Conservation (phyloP, 2,888 invertebrate genomes). For the Cremastinae sp. region DNA sequence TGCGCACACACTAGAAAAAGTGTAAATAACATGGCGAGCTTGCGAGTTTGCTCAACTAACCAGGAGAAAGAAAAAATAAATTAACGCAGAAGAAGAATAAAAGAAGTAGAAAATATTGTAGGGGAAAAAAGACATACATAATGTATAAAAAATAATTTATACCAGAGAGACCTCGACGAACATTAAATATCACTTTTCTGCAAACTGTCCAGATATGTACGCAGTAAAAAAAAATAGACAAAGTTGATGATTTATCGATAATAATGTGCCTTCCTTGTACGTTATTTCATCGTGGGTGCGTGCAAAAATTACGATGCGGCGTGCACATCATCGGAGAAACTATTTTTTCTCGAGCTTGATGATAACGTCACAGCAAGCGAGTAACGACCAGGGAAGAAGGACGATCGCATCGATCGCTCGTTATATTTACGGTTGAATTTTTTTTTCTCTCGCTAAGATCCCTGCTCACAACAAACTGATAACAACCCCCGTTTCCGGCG, state of each 20-base stretch:
- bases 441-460: slow-evolving; percentile 24
- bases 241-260: slow-evolving; percentile 47
- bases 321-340: slow-evolving; percentile 43
- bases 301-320: slow-evolving; percentile 43
- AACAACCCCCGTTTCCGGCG: too few relatives aligned
- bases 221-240: slow-evolving; percentile 36
- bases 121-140: too few relatives aligned
- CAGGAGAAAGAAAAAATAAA: slow-evolving; percentile 6
- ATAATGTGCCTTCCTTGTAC: slow-evolving; percentile 36
- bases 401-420: slow-evolving; percentile 36
- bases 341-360: slow-evolving; percentile 43
- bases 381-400: slow-evolving; percentile 12
- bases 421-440: slow-evolving; percentile 43
- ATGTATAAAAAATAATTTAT: too few relatives aligned
- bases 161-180: slow-evolving; percentile 48
- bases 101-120: too few relatives aligned
- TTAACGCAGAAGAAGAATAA: slow-evolving; percentile 1
- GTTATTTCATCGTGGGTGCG: slow-evolving; percentile 30
- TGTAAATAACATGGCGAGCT: too few relatives aligned
- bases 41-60: slow-evolving; percentile 58
- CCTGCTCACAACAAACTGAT: neutral
- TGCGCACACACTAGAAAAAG: slow-evolving; percentile 41
- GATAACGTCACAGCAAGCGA: slow-evolving; percentile 39
- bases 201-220: slow-evolving; percentile 33
- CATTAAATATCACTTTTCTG: slow-evolving; percentile 50